Conservation (phyloP, 2,888 invertebrate genomes). For the Ophion ventricosus region DNA sequence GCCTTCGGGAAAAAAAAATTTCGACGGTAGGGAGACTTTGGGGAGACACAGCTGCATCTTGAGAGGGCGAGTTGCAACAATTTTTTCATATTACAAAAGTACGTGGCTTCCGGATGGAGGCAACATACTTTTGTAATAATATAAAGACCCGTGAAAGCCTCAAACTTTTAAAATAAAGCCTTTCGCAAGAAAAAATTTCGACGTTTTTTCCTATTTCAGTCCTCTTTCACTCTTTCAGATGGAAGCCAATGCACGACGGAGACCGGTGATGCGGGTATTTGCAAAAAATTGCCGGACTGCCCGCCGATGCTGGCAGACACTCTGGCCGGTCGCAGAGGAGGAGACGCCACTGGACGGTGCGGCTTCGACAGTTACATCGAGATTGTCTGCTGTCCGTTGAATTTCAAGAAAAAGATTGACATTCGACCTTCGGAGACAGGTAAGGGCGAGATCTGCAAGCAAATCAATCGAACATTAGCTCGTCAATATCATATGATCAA, state of each 20-base stretch:
- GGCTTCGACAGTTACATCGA: constrained; percentile 83
- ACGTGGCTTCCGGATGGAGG: no score
- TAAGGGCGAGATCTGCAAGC: constrained; percentile 52
- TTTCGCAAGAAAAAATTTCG: no score
- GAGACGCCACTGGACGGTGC: constrained; percentile 79
- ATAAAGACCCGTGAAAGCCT: no score
- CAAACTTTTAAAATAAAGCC: no score
- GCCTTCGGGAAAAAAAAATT: no score
- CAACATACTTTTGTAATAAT: no score
- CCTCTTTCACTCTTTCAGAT: background rate
- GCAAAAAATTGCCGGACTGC: constrained; percentile 74
- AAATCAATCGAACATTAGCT: background rate
- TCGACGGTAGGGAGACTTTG: no score
- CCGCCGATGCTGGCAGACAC: constrained; percentile 71
- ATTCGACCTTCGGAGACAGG: constrained; percentile 75
- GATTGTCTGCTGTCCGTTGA: constrained; percentile 84
- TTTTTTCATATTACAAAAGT: no score
- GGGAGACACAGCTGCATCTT: no score
- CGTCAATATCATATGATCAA: background rate
- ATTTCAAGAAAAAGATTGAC: constrained; percentile 68
- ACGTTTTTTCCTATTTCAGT: no score
- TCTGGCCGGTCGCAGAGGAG: constrained; percentile 66
- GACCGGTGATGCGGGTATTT: constrained; percentile 70
- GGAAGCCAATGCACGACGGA: constrained; percentile 66
- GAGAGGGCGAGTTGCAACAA: no score